Conservation (phyloP, 2,888 invertebrate genomes). For the Ennomos quercinarius region DNA sequence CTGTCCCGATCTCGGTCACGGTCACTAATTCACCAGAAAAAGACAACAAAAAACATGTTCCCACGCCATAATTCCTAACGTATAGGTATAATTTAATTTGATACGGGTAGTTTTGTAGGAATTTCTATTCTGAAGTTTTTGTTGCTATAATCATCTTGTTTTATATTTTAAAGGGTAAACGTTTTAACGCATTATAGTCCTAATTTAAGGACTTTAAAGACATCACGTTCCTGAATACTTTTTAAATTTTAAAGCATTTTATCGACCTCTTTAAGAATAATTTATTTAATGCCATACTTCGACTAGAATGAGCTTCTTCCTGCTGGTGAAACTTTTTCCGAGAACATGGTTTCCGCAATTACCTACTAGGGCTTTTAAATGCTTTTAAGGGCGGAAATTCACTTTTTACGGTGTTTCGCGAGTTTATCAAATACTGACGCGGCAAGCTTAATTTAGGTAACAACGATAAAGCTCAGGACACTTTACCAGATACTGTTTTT, state of each 20-base stretch:
- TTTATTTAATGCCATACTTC: background rate
- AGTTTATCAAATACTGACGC: no score
- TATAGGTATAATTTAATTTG: conserved; percentile 73
- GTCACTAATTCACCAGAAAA: conserved; percentile 52
- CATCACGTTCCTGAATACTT: conserved; percentile 14
- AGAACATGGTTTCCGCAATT: conserved; percentile 4
- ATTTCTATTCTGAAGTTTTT: conserved; percentile 52
- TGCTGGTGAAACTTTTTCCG: conserved; percentile 3
- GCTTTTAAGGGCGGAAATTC: conserved; percentile 2
- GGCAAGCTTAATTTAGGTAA: no score
- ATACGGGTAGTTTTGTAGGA: conserved; percentile 61
- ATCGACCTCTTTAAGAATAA: background rate
- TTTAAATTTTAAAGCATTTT: conserved; percentile 4
- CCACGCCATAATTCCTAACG: conserved; percentile 70
- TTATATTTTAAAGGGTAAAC: conserved; percentile 26
- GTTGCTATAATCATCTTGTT: conserved; percentile 44
- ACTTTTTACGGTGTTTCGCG: background rate
- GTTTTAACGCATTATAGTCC: conserved; percentile 28
- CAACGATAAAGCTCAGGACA: no score
- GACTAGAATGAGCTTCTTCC: background rate
- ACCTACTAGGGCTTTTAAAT: background rate
- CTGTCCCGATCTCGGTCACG: conserved; percentile 52
- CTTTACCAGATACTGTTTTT: no score
- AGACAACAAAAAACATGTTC: conserved; percentile 54
- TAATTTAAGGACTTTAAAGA: conserved; percentile 19